A percentile compares a stretch with the other conserved stretches of the same genome.
These are phyloP conservation scores for Sarcophaga bullata DNA, from an alignment of 1,140 invertebrate genomes.

Conservation along the genomic window DNA sequence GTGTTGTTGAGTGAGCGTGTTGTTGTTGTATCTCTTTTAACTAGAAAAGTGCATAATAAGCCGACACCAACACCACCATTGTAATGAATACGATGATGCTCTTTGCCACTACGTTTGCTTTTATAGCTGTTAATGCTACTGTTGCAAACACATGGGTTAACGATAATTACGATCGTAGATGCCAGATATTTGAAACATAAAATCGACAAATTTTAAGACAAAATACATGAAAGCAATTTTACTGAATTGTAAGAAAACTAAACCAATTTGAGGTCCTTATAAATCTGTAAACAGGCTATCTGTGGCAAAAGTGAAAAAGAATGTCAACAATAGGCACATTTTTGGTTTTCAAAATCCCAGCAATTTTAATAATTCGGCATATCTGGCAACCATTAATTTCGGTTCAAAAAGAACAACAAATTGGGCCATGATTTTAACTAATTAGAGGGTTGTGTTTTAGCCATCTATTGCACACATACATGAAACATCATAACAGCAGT, in stretches of 20 bases:
- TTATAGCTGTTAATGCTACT: neutral
- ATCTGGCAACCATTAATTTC: no score
- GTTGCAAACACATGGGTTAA: neutral
- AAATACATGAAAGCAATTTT: no score
- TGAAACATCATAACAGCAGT: neutral
- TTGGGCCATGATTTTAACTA: conserved; percentile 8
- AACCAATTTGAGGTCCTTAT: no score
- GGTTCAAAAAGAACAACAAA: neutral
- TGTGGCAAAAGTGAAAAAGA: no score
- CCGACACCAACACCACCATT: neutral
- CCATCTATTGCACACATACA: no score
- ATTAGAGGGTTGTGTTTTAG: neutral
- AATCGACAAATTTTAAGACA: no score
- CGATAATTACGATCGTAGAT: neutral
- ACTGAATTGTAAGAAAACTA: no score
- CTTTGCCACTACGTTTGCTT: neutral
- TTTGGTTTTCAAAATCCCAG: no score
- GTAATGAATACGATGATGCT: neutral
- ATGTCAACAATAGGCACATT: no score
- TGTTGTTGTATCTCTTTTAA: neutral
- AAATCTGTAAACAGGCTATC: no score
- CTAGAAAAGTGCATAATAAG: neutral
- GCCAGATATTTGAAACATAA: no score
- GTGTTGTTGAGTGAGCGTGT: neutral
- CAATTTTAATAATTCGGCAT: no score